A percentile compares a stretch with the other conserved stretches of the same genome.
Conservation (phyloP, 1,140 invertebrate genomes). For the Oscheius sp. region DNA sequence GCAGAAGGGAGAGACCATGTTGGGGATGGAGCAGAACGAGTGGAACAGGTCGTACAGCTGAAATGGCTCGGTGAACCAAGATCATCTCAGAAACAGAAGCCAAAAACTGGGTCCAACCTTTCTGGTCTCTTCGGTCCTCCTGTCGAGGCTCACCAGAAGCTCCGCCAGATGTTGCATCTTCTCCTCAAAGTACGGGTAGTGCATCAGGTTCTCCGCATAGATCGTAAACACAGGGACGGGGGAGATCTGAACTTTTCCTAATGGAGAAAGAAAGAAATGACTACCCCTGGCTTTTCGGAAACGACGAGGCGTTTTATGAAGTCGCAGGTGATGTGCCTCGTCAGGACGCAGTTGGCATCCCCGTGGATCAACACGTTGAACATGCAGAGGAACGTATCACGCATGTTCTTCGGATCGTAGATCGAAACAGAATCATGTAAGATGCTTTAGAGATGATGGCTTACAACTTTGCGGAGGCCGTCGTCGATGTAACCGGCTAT, state of each 20-base stretch:
- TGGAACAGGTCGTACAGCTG: conserved; percentile 39
- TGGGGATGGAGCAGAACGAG: conserved; percentile 38
- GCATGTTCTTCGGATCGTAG: conserved; percentile 46
- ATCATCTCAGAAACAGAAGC: background rate
- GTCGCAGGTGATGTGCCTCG: conserved; percentile 49
- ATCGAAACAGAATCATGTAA: conserved; percentile 37
- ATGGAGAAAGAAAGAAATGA: background rate
- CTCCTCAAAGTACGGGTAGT: conserved; percentile 46
- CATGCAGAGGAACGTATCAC: conserved; percentile 50
- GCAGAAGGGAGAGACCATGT: conserved; percentile 23
- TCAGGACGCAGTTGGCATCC: conserved; percentile 45
- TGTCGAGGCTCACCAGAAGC: conserved; percentile 41
- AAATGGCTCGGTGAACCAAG: too few species aligned
- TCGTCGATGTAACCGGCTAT: conserved; percentile 54
- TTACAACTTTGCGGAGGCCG: conserved; percentile 46
- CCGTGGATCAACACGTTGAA: conserved; percentile 47
- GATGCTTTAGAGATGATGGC: conserved; percentile 6
- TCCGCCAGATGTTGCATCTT: conserved; percentile 45
- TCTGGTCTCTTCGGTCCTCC: conserved; percentile 42
- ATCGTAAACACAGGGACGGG: conserved; percentile 32
- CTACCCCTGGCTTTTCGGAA: conserved; percentile 27
- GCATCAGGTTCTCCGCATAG: conserved; percentile 48
- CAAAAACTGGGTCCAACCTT: conserved; percentile 46
- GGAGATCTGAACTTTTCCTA: conserved; percentile 34
- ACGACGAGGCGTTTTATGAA: conserved; percentile 49